Base-by-base conservation (phyloP, 2,888 invertebrate genomes). In the Ennomos fuscantarius region DNA sequence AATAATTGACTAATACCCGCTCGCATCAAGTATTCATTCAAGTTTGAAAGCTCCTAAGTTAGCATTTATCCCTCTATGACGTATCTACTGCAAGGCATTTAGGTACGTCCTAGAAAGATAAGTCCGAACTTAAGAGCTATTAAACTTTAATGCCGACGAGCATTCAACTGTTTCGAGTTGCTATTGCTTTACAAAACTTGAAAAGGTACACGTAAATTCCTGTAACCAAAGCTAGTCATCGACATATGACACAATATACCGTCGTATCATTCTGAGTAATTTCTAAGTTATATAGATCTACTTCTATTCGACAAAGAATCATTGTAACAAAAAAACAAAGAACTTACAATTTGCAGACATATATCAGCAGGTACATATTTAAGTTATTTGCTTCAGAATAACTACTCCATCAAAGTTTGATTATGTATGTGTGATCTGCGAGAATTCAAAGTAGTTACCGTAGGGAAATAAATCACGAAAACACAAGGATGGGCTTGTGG, bases 401-500 rank as follows among this genome's bases (percentile, higher is more conserved):
- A 5, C n/a, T 45, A 8, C 35, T 45, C 13, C 1, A 15, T n/a
- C 13, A 13, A 9, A 36, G 36, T 12, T 50, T 31, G 36, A 36
- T 34, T 12, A 43, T 9, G 35, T 44, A 11, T 36, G 12, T 33
- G 13, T 9, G 46, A 47, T n/a, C 36, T 36, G 32, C 33, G 44
- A 44, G 37, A 44, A 37, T 37, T 41, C 13, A 53, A 10, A 46
- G 32, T 24, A 10, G 42, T 11, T 24, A 50, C 45, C 42, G 50
- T 47, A 45, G 42, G 39, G 41, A 37, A 55, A 42, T 60, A 62
- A 60, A 64, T 66, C 52, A 59, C 50, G 36, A 63, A 66, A 66
- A 60, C 39, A 68, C 65, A 61, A 66, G 58, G 48, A 56, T 66
- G 58, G 59, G 67, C 62, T 70, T 69, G 68, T 66, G 68, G 69